Evolutionary conservation across 2,888 invertebrate genomes (phyloP).

Genomic region (Aspidiotus destructor): DNA sequence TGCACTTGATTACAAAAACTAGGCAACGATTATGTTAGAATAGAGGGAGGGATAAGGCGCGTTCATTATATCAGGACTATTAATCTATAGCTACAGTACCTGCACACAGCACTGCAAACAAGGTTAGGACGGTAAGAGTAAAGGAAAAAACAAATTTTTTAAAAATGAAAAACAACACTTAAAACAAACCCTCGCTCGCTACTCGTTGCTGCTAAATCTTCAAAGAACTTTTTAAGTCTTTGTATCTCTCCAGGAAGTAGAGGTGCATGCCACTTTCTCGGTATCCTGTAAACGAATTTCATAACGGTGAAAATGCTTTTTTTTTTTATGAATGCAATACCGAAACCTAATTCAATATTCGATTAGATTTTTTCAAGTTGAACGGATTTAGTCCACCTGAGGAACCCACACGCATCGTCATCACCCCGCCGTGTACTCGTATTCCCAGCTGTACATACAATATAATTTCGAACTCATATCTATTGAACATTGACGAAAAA

Average conservation of each 20-base stretch:
- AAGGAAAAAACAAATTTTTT: not conserved
- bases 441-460: too few relatives aligned
- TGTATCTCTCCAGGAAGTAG: constrained; percentile 69
- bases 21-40: not conserved
- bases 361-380: too few relatives aligned
- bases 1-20: not conserved
- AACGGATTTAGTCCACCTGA: too few relatives aligned
- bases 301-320: not conserved
- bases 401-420: too few relatives aligned
- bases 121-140: not conserved
- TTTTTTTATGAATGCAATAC: not conserved
- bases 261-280: constrained; percentile 76
- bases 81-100: constrained; percentile 20
- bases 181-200: constrained; percentile 36
- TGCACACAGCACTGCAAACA: constrained; percentile 8
- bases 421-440: too few relatives aligned
- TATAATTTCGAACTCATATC: too few relatives aligned
- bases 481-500: too few relatives aligned
- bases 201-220: constrained; percentile 52
- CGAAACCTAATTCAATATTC: not conserved
- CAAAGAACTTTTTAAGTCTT: constrained; percentile 65
- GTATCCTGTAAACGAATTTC: constrained; percentile 43
- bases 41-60: not conserved
- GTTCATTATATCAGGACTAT: not conserved
- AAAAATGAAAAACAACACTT: not conserved